A percentile compares a stretch with the other conserved stretches of the same genome.
Evolutionary conservation across 2,888 invertebrate genomes (phyloP).

Genomic region (Drosophila paranaensis): DNA sequence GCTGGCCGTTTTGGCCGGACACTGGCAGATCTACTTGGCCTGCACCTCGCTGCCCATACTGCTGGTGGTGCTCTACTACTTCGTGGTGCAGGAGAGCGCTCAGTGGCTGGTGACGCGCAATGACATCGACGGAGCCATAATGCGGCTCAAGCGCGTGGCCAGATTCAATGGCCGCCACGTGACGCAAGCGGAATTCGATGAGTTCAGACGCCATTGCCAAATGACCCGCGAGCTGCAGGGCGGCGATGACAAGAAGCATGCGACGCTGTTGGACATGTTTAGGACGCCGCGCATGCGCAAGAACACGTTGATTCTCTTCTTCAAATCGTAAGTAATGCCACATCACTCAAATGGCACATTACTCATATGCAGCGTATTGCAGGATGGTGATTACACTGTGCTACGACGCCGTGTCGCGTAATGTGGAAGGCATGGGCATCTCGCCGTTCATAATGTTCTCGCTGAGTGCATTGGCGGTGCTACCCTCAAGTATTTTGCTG

Average conservation of each 20-base stretch:
- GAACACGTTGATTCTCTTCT: slow-evolving; percentile 86
- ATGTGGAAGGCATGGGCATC: slow-evolving; percentile 86
- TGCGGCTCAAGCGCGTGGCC: slow-evolving; percentile 86
- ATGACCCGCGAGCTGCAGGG: slow-evolving; percentile 82
- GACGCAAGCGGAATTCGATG: slow-evolving; percentile 83
- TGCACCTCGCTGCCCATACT: slow-evolving; percentile 86
- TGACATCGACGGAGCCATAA: slow-evolving; percentile 86
- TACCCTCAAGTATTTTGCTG: slow-evolving; percentile 85
- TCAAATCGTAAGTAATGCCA: slow-evolving; percentile 86
- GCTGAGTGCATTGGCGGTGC: slow-evolving; percentile 86
- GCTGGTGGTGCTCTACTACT: slow-evolving; percentile 85
- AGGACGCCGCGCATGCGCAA: slow-evolving; percentile 86
- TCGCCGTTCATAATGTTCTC: slow-evolving; percentile 87
- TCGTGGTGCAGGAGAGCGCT: slow-evolving; percentile 87
- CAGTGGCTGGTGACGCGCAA: slow-evolving; percentile 87
- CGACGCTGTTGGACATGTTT: slow-evolving; percentile 85
- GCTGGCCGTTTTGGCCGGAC: slow-evolving; percentile 85
- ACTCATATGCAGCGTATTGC: slow-evolving; percentile 37
- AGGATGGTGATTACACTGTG: slow-evolving; percentile 88
- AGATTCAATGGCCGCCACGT: slow-evolving; percentile 86
- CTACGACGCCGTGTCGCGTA: slow-evolving; percentile 87
- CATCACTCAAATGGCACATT: not conserved
- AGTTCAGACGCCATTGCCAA: slow-evolving; percentile 84
- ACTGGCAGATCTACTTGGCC: slow-evolving; percentile 86
- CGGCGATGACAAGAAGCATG: slow-evolving; percentile 80